Evolutionary conservation across 2,797 vertebrate species (phyloP).

Genomic region (Tenualosa ilisha): DNA sequence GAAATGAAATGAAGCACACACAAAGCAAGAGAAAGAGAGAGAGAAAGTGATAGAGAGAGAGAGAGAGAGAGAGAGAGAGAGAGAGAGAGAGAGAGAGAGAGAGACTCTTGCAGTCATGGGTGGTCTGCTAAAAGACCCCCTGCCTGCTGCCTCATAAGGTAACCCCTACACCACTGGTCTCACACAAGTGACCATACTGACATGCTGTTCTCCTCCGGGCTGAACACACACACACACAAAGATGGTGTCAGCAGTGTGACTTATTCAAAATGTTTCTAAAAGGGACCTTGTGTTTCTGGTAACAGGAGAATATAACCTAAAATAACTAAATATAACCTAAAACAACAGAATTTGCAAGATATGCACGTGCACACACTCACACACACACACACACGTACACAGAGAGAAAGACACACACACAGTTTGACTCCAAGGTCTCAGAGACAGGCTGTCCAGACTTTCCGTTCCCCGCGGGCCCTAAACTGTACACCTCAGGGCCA

Average conservation of each 20-base stretch:
- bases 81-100: background rate
- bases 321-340: background rate
- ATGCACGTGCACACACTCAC: background rate
- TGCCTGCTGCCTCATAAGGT: background rate
- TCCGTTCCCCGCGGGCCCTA: conserved; percentile 25
- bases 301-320: conserved; percentile 5
- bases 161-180: background rate
- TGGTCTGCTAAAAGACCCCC: background rate
- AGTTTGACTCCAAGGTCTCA: conserved; percentile 4
- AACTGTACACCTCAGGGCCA: conserved; percentile 67
- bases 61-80: too few relatives aligned
- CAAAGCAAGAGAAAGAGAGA: background rate
- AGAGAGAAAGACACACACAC: conserved; percentile 8
- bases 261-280: background rate
- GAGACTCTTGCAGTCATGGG: background rate
- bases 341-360: background rate
- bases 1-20: background rate
- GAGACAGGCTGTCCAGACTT: conserved; percentile 30
- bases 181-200: background rate
- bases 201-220: background rate
- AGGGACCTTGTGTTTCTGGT: background rate
- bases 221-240: conserved; percentile 26
- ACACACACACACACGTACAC: conserved; percentile 24
- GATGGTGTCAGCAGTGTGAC: background rate
- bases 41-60: background rate